phyloP scores from a whole-genome alignment of 2,113 vertebrate genomes.

The Neogobius melanostomus region DNA sequence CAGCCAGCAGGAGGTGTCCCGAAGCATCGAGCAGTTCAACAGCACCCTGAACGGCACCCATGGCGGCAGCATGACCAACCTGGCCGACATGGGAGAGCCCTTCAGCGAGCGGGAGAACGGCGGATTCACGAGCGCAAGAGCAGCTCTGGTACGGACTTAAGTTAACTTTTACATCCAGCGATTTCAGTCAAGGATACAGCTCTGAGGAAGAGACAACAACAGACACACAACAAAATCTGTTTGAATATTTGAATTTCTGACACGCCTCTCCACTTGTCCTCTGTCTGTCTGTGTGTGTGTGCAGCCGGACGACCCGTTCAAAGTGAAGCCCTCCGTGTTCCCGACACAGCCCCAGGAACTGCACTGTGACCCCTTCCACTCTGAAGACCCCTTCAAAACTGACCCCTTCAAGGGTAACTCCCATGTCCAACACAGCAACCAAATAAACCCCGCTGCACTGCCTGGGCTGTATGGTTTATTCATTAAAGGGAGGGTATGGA shows the following conservation, averaged over 20 bases:
- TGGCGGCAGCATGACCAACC: slow-evolving; percentile 86
- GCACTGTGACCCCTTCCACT: slow-evolving; percentile 90
- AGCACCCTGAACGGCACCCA: slow-evolving; percentile 85
- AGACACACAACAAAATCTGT: no score
- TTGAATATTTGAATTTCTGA: no score
- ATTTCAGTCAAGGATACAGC: no score
- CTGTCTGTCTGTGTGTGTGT: slow-evolving; percentile 5
- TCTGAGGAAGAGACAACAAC: no score
- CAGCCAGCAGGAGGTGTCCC: slow-evolving; percentile 85
- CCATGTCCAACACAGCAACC: neutral
- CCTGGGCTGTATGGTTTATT: neutral
- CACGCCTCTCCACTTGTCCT: neutral
- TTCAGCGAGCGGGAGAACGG: slow-evolving; percentile 83
- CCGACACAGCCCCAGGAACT: slow-evolving; percentile 83
- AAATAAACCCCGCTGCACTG: neutral
- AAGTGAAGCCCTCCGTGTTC: slow-evolving; percentile 88
- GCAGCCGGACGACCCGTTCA: slow-evolving; percentile 91
- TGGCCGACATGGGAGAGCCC: slow-evolving; percentile 88
- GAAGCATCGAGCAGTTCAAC: slow-evolving; percentile 87
- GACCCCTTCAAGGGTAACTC: slow-evolving; percentile 89
- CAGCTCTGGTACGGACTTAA: slow-evolving; percentile 35
- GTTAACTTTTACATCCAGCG: neutral
- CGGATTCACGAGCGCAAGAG: slow-evolving; percentile 83
- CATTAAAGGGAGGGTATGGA: no score
- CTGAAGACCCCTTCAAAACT: slow-evolving; percentile 93